Base-by-base conservation (phyloP, 53 echinoderm and acorn worm species). In the Paracentrotus lividus region DNA sequence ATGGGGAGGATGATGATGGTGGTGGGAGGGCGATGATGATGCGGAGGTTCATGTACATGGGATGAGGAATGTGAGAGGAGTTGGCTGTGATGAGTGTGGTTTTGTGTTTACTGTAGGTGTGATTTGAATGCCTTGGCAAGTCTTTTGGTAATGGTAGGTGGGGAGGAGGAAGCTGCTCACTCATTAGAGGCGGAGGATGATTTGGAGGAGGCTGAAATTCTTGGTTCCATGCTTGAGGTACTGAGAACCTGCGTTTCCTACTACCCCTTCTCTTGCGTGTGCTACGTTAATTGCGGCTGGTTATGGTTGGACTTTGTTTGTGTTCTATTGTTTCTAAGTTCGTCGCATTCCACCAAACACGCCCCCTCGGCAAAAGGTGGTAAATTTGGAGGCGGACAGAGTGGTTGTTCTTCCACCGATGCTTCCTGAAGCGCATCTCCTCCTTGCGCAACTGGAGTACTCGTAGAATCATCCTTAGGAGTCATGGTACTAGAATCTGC, bases 401-500 rank as follows among this genome's bases (percentile, higher is more conserved):
- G 29, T 34, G 92, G 78, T 78, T 77, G 92, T 53, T 24, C 55
- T 13, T 68, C 53, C 26, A 45, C 47, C 5, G 92, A 21, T n/a
- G 29, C 36, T 40, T 91, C 91, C 29, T 49, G 47, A 32, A 16
- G 38, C 26, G 51, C 54, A 34, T 68, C 91, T 36, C 16, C 32
- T 33, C 42, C 56, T 21, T 56, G 32, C 36, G 42, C 51, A 21
- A 34, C 78, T 20, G 81, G 92, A 44, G 78, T 78, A 44, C 57
- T 92, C 0, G 78, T 42, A 32, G 42, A 90, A 15, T 93, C 95
- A 13, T 81, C 93, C 64, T 88, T 81, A 1, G 95, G 95, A 23
- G 94, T 94, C 94, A 94, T 94, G 29, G 96, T 98, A 67, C 96
- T 96, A n/a, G 96, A 95, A 58, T 97, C 97, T 0, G 98, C 98